Evolutionary conservation across 2,888 invertebrate genomes (phyloP), one percentile per base, ranked within the genome.

Genomic region (Pammene aurita): DNA sequence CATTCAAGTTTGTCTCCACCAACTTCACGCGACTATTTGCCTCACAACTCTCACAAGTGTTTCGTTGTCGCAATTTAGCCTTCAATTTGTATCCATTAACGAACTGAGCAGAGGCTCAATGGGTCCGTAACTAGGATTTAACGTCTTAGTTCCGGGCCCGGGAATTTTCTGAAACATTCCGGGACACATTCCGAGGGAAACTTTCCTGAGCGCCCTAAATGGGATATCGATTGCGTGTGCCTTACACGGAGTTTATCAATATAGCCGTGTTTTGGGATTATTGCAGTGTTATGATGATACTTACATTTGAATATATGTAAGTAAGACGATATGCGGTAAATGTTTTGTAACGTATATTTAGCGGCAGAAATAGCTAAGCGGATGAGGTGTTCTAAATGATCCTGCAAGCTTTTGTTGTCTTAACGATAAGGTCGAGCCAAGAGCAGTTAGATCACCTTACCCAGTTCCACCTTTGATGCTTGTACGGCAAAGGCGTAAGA

Each of bases 111-210:
- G 81, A 81, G 79, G 83, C 84, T 85, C 84, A 84, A 85, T 89
- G 84, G 83, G 84, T 82, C 78, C 81, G 85, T 85, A 86, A 85
- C 85, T 79, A 84, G 85, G 85, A 86, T 86, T 89, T 88, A 89
- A 90, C 86, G 85, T 90, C 90, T 90, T 84, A 86, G 82, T 90
- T 85, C 80, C 81, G 78, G 81, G 81, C 80, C 78, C 78, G 76
- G n/a, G 88, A 86, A 90, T 89, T 86, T 85, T 81, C 81, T 78
- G 76, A 77, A 86, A 86, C 88, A 90, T 90, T 90, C 87, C 86
- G 73, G 82, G 81, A 84, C 88, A 82, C 88, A 90, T 91, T 86
- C 89, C 80, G 76, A 61, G 75, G 81, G 82, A 85, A 89, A 90
- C 84, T 88, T 89, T 78, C 78, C 74, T 79, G 66, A 71, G 73